Base-by-base conservation (phyloP, 1,140 invertebrate species). In the Drosophila simulans region DNA sequence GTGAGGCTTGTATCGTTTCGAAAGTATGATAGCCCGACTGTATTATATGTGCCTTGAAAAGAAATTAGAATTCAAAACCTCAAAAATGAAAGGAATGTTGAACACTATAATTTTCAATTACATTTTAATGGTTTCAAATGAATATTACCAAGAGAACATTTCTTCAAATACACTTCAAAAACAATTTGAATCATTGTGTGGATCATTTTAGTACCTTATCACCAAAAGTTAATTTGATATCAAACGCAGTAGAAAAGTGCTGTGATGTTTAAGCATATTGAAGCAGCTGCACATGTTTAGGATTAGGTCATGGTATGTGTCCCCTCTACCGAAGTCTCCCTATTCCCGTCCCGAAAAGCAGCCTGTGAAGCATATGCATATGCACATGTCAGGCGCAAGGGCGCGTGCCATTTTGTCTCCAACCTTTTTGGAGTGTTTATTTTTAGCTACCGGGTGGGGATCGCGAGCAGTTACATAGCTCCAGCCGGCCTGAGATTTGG, bases 341-440 rank as follows among this genome's bases (percentile, higher is more conserved):
- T 25, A 22, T 35, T 31, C 43, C 22, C 42, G 25, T 17, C 2
- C 8, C 1, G 15, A 37, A 37, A 48, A 45, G 15, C 22, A 68
- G 64, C 51, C 65, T 57, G 43, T 27, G 43, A 51, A 51, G 39
- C 35, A 35, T 17, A 12, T 42, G 10, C 17, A 45, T 20, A 45
- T 45, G 68, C 66, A 39, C 17, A 27, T 31, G 31, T 56, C 42
- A 34, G 34, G 53, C 53, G 54, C 68, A 70, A 71, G 68, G 68
- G 68, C 68, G 68, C 68, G 68, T 71, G 68, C 68, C 68, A 70
- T 70, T 69, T 70, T 70, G 66, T 70, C 66, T 70, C 65, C 66
- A 71, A 54, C 51, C 51, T 54, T 70, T 70, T 71, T 71, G 43
- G 65, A 57, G 68, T 71, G 65, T 40, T 70, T 71, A 71, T 70